Evolutionary conservation across 2,888 invertebrate genomes (phyloP), one percentile per base, ranked within the genome.

Genomic region (Nasonovia ribisnigri): DNA sequence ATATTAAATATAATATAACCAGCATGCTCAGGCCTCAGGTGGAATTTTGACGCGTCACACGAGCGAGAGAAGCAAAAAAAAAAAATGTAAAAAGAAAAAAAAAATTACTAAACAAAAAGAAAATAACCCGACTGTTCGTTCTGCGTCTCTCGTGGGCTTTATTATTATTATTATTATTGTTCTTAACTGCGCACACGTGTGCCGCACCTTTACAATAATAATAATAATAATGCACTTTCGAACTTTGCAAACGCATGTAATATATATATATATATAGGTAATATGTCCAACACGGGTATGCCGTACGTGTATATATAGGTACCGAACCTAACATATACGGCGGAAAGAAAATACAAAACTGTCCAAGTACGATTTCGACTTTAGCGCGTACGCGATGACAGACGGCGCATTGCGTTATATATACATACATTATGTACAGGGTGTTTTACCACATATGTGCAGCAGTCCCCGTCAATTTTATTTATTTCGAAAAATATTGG

Each of bases 91-190:
- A 16, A 3, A 67, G 3, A 29, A 36, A 36, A 36, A 77, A 67
- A 77, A 77, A 20, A 77, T 77, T 77, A 6, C 36, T 0, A 20
- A 77, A 77, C 77, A 77, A 77, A 77, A 36, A 77, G 36, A 36
- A 77, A 77, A 77, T 20, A 36, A 36, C 36, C 3, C 20, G 20
- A 77, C 36, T 36, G 77, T 16, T 36, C n/a, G 77, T 36, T 67
- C 77, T 77, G 36, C 36, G 77, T 77, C 36, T 77, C 36, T 77
- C 77, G 36, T 36, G 77, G 36, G 77, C 36, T 36, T 77, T 77
- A 77, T 77, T 77, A 77, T 77, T 67, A 57, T 67, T 67, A 67
- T 67, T 67, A 67, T 67, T 60, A 60, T 67, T 77, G 36, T 77
- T 77, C 5, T 77, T 77, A 77, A 77, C 77, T 77, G 77, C 77